phyloP scores from a whole-genome alignment of 2,888 invertebrate species.

The Macrosoma leucophasiata region DNA sequence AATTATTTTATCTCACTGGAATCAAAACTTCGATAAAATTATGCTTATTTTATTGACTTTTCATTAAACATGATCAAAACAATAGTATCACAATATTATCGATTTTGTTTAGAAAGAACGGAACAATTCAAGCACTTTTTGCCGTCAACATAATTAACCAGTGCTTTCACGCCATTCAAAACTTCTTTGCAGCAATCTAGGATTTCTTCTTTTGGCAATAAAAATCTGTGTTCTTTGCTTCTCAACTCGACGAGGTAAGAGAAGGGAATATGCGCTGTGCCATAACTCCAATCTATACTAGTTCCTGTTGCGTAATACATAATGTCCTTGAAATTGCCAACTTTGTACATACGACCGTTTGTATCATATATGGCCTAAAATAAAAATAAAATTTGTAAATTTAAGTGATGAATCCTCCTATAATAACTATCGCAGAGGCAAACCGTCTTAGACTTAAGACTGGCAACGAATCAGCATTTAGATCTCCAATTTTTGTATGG shows the following conservation, averaged over 20 bases:
- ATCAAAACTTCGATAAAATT: no score
- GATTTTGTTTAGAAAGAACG: constrained; percentile 23
- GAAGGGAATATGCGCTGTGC: constrained; percentile 57
- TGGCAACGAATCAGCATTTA: no score
- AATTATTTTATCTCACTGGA: no score
- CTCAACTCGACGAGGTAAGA: constrained; percentile 60
- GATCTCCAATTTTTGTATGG: no score
- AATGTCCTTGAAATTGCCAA: constrained; percentile 62
- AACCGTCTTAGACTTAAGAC: no score
- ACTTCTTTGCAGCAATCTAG: constrained; percentile 51
- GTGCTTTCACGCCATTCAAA: constrained; percentile 45
- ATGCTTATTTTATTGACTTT: no score
- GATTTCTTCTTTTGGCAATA: constrained; percentile 53
- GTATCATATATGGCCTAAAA: constrained; percentile 57
- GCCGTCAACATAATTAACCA: constrained; percentile 49
- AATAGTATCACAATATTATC: no score
- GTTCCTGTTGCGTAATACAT: constrained; percentile 64
- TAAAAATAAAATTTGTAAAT: not conserved
- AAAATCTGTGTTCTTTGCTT: constrained; percentile 51
- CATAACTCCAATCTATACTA: constrained; percentile 69
- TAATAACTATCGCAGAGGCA: no score
- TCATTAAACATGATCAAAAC: no score
- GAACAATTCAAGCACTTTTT: constrained; percentile 47
- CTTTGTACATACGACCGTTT: constrained; percentile 60
- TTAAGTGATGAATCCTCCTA: no score